A percentile compares a stretch with the other conserved stretches of the same genome.
Conservation (phyloP, 2,797 vertebrate genomes). For the Pseudopleuronectes americanus region DNA sequence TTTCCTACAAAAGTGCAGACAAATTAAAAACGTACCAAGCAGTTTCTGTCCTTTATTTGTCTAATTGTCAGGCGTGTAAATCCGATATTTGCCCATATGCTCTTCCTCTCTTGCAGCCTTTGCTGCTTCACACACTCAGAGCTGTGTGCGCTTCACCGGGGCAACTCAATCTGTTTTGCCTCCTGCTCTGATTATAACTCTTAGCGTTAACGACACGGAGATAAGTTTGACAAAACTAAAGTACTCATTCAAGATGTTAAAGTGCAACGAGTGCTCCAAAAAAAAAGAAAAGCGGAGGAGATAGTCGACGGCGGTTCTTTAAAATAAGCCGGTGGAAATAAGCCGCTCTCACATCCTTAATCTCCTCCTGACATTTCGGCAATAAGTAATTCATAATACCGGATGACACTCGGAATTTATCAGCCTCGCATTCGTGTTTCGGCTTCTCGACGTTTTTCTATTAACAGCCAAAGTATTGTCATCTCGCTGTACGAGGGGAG, state of each 20-base stretch:
- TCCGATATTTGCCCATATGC: too few species aligned
- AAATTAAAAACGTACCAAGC: too few species aligned
- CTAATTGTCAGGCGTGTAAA: too few species aligned
- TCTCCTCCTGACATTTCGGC: constrained; percentile 62
- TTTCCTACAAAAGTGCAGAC: too few species aligned
- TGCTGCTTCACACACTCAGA: neutral
- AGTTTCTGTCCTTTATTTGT: too few species aligned
- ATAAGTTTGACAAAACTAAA: constrained; percentile 14
- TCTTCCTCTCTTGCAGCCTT: too few species aligned
- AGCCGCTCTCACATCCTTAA: constrained; percentile 48
- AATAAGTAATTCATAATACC: constrained; percentile 58
- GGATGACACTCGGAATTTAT: constrained; percentile 58
- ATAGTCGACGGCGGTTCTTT: constrained; percentile 33
- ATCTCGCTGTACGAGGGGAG: constrained; percentile 17
- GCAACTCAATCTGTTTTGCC: neutral
- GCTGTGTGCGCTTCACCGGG: neutral
- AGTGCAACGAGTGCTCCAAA: constrained; percentile 13
- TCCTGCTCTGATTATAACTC: constrained; percentile 9
- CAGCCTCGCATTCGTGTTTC: constrained; percentile 46
- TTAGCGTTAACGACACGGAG: constrained; percentile 9
- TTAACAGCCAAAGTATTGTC: constrained; percentile 26
- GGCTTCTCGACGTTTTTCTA: constrained; percentile 46
- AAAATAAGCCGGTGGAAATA: constrained; percentile 50
- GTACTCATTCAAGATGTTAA: constrained; percentile 17
- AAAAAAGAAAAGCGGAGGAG: neutral